Conservation (phyloP, 2,888 invertebrate genomes). For the Chrysolina haemoptera region DNA sequence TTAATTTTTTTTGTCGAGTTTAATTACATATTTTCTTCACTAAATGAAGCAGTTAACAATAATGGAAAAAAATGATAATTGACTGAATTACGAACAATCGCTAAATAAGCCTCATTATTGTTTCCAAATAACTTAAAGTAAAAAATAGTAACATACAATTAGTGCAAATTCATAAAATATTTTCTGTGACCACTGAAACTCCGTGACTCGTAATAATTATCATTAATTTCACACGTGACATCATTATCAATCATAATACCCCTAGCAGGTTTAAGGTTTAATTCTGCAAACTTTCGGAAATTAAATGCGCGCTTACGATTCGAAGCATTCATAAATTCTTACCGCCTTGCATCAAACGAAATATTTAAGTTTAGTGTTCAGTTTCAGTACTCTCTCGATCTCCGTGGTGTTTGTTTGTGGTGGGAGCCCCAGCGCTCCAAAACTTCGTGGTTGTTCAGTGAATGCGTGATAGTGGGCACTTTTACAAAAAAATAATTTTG, state of each 20-base stretch:
- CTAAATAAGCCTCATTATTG: background rate
- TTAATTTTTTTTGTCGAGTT: too few relatives aligned
- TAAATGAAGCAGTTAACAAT: too few relatives aligned
- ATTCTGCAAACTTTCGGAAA: slow-evolving; percentile 6
- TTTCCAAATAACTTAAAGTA: background rate
- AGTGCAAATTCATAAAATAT: background rate
- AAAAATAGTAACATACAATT: background rate
- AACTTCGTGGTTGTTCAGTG: slow-evolving; percentile 4
- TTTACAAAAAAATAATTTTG: too few relatives aligned
- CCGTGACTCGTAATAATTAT: background rate
- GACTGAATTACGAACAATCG: background rate
- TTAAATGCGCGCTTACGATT: background rate
- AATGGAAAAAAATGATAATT: background rate
- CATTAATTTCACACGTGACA: background rate
- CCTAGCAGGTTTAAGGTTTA: background rate
- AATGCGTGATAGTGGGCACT: background rate
- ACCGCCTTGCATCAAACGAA: slow-evolving; percentile 3
- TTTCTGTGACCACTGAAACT: background rate
- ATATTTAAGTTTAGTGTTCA: slow-evolving; percentile 5
- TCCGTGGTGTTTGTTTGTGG: background rate
- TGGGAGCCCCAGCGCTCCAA: background rate
- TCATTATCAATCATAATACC: background rate
- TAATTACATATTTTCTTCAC: too few relatives aligned
- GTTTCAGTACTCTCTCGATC: slow-evolving; percentile 9
- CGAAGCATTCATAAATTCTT: background rate